These are phyloP conservation scores for Marmota flaviventris DNA, from an alignment of 2,113 vertebrate genomes.

Conservation along the genomic window DNA sequence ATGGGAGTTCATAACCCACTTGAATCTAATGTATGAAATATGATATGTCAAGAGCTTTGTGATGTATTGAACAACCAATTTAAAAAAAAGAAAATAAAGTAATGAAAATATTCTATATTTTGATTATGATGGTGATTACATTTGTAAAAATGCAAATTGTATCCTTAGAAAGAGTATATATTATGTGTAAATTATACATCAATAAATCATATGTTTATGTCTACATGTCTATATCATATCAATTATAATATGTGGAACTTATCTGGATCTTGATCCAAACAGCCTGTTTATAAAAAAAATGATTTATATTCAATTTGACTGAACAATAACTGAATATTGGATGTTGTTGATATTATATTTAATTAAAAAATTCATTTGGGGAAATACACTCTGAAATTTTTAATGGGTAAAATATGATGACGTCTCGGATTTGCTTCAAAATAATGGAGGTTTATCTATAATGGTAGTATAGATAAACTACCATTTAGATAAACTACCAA, in stretches of 20 bases:
- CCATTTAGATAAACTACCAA: no score
- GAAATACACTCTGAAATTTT: background rate
- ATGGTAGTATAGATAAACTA: background rate
- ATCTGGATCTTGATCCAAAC: background rate
- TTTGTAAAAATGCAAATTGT: slow-evolving; percentile 39
- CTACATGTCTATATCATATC: background rate
- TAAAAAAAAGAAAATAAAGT: background rate
- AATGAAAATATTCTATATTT: background rate
- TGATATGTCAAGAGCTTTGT: no score
- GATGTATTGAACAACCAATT: no score
- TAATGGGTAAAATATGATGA: background rate
- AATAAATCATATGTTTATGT: background rate
- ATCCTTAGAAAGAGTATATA: background rate
- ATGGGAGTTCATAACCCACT: no score
- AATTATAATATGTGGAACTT: background rate
- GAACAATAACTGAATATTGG: background rate
- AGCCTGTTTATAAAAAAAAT: no score
- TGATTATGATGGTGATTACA: slow-evolving; percentile 23
- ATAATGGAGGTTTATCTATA: background rate
- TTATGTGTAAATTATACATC: background rate
- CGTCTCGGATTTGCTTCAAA: background rate
- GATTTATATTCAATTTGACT: background rate
- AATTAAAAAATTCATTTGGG: background rate
- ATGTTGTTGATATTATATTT: background rate
- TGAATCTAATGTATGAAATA: no score